phyloP scores from a whole-genome alignment of 2,888 invertebrate species.

The Tetheella fluctuosa region DNA sequence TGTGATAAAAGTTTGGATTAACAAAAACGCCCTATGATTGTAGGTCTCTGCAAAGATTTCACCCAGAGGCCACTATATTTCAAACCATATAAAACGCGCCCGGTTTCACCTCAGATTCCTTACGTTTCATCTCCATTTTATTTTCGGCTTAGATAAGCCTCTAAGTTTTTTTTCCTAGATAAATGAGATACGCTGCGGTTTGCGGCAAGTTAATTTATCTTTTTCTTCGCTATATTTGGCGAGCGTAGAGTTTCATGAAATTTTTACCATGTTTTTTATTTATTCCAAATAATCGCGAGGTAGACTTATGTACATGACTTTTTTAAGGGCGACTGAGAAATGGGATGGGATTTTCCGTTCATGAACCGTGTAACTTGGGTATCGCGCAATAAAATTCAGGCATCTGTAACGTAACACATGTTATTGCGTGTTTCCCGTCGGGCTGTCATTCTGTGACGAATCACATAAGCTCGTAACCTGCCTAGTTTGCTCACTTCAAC shows the following conservation, averaged over 20 bases:
- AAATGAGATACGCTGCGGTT: slow-evolving; percentile 57
- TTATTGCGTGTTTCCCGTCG: slow-evolving; percentile 56
- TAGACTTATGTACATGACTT: neutral
- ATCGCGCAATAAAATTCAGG: slow-evolving; percentile 56
- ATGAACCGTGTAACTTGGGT: slow-evolving; percentile 43
- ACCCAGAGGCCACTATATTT: slow-evolving; percentile 61
- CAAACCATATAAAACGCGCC: slow-evolving; percentile 59
- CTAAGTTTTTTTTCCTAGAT: slow-evolving; percentile 60
- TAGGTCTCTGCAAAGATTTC: slow-evolving; percentile 48
- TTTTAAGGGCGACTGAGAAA: slow-evolving; percentile 29
- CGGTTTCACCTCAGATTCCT: slow-evolving; percentile 62
- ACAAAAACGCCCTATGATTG: slow-evolving; percentile 40
- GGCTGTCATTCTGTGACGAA: slow-evolving; percentile 55
- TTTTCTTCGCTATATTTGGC: slow-evolving; percentile 30
- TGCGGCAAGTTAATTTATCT: slow-evolving; percentile 48
- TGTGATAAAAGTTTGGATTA: slow-evolving; percentile 43
- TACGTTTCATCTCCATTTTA: slow-evolving; percentile 74
- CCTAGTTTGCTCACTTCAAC: slow-evolving; percentile 32
- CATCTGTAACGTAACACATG: slow-evolving; percentile 50
- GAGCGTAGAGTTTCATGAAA: slow-evolving; percentile 10
- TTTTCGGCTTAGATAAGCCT: slow-evolving; percentile 66
- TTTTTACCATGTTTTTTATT: slow-evolving; percentile 24
- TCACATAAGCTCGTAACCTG: slow-evolving; percentile 40
- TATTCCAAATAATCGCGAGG: slow-evolving; percentile 18
- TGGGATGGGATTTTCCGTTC: slow-evolving; percentile 49